Evolutionary conservation across 2,888 invertebrate species (phyloP).

Genomic region (Xanthia icteritia): DNA sequence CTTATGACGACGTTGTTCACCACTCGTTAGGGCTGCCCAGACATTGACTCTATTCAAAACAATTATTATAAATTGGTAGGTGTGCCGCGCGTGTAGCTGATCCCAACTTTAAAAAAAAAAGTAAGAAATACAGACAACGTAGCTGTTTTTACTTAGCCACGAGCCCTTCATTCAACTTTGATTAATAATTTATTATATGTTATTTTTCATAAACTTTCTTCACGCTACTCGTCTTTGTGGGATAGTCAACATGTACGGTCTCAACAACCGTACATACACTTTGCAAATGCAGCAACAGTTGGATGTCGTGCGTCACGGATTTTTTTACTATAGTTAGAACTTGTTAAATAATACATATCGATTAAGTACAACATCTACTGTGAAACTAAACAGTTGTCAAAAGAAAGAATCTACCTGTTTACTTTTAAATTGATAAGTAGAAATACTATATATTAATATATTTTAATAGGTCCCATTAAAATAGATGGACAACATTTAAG

Average conservation of each 20-base stretch:
- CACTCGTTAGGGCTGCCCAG: conserved; percentile 51
- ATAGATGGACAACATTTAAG: too few relatives aligned
- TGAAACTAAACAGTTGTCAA: background rate
- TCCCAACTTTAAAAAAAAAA: background rate
- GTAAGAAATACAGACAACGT: background rate
- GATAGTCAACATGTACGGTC: background rate
- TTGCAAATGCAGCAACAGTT: background rate
- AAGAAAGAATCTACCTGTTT: too few relatives aligned
- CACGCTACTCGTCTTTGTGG: background rate
- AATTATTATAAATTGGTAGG: background rate
- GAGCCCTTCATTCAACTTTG: too few relatives aligned
- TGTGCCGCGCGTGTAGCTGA: background rate
- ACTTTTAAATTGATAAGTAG: too few relatives aligned
- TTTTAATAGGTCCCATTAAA: too few relatives aligned
- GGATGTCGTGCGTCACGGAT: background rate
- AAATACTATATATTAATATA: too few relatives aligned
- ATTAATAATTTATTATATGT: background rate
- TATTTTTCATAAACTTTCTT: background rate
- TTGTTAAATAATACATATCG: background rate
- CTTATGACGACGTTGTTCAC: conserved; percentile 60
- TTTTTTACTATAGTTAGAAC: background rate
- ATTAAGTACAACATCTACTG: background rate
- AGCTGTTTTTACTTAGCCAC: too few relatives aligned
- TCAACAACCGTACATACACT: background rate
- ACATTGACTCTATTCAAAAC: background rate